Evolutionary conservation across 2,888 invertebrate species (phyloP).

Genomic region (Oegoconia quadripuncta): DNA sequence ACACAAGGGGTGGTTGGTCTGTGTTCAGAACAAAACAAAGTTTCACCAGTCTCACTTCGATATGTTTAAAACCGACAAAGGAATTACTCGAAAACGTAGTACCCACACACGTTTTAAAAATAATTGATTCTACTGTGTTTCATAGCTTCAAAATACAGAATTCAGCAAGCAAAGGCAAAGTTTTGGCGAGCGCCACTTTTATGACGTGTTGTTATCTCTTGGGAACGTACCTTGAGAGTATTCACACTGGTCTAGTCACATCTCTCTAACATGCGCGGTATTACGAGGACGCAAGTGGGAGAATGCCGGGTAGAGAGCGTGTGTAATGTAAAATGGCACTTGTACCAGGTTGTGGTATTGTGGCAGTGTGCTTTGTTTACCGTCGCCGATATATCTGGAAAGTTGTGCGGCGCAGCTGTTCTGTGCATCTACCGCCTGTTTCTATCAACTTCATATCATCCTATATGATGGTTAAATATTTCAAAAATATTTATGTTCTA

Average conservation of each 20-base stretch:
- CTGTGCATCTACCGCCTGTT: slow-evolving; percentile 35
- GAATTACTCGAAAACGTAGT: too few relatives aligned
- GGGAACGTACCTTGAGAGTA: slow-evolving; percentile 47
- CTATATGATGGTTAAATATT: slow-evolving; percentile 19
- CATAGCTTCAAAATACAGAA: not conserved
- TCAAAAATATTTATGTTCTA: not conserved
- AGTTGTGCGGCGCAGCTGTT: slow-evolving; percentile 60
- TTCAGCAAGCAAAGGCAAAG: slow-evolving; percentile 52
- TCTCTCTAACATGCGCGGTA: slow-evolving; percentile 25
- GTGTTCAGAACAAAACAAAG: too few relatives aligned
- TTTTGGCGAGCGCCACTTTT: slow-evolving; percentile 66
- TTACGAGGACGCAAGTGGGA: slow-evolving; percentile 34
- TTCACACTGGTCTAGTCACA: slow-evolving; percentile 25
- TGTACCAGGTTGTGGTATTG: slow-evolving; percentile 61
- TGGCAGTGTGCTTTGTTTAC: slow-evolving; percentile 66
- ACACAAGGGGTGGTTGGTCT: too few relatives aligned
- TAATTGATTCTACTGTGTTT: too few relatives aligned
- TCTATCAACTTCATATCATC: slow-evolving; percentile 32
- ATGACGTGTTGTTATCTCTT: slow-evolving; percentile 71
- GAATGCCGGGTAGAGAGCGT: slow-evolving; percentile 18
- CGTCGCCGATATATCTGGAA: slow-evolving; percentile 73
- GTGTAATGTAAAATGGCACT: slow-evolving; percentile 33
- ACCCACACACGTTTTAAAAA: not conserved
- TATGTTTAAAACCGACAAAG: too few relatives aligned
- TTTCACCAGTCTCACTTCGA: too few relatives aligned